phyloP scores from a whole-genome alignment of 2,888 invertebrate species.

The Syrphus vitripennis region DNA sequence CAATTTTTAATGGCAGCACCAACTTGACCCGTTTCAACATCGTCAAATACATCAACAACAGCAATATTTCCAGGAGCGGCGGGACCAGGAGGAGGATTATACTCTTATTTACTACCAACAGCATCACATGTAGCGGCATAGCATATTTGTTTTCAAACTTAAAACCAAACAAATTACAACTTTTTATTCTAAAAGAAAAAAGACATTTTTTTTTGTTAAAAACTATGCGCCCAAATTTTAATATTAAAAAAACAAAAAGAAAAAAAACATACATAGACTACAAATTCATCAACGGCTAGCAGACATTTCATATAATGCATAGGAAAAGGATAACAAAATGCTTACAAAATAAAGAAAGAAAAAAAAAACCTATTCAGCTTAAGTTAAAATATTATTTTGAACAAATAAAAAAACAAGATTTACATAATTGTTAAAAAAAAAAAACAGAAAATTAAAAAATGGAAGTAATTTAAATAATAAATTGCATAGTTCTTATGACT shows the following conservation, averaged over 20 bases:
- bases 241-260: slow-evolving; percentile 41
- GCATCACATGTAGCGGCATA: slow-evolving; percentile 79
- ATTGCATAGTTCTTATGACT: slow-evolving; percentile 73
- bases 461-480: slow-evolving; percentile 56
- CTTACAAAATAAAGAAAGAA: slow-evolving; percentile 33
- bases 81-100: slow-evolving; percentile 76
- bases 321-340: slow-evolving; percentile 45
- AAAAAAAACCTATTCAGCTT: slow-evolving; percentile 57
- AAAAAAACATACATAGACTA: slow-evolving; percentile 4
- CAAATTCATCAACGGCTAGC: slow-evolving; percentile 46
- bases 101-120: slow-evolving; percentile 80
- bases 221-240: slow-evolving; percentile 72
- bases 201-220: not conserved
- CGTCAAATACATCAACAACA: slow-evolving; percentile 65
- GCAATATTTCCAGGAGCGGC: slow-evolving; percentile 73
- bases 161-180: slow-evolving; percentile 18
- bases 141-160: slow-evolving; percentile 70
- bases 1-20: slow-evolving; percentile 81
- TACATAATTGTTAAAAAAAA: slow-evolving; percentile 6
- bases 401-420: slow-evolving; percentile 14
- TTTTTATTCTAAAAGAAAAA: slow-evolving; percentile 40
- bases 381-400: slow-evolving; percentile 45
- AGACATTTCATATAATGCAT: slow-evolving; percentile 62
- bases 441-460: slow-evolving; percentile 28
- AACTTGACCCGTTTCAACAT: slow-evolving; percentile 80